Evolutionary conservation across 2,888 invertebrate genomes (phyloP), one percentile per base, ranked within the genome.

Genomic region (Scrobipalpa atriplicella): DNA sequence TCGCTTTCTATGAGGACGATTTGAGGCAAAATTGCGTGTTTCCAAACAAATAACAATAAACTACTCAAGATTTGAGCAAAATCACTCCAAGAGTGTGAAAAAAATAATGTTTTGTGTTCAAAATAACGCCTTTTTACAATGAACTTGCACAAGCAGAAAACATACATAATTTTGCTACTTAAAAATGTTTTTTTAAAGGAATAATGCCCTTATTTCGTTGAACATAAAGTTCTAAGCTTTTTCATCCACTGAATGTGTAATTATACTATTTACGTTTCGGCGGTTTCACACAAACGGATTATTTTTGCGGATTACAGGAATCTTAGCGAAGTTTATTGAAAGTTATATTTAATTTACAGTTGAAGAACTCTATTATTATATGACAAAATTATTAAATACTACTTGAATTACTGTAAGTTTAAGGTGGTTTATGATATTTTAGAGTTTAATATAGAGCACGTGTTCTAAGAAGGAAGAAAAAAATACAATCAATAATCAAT

Each of bases 61-160:
- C 66, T 71, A 72, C 78, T 75, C 71, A 76, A 68, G 66, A 73
- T 76, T 82, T 82, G 81, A 77, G 77, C 82, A 82, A 85, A 79
- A 70, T 83, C 79, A 71, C 68, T 47, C 71, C n/a, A 67, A 56
- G n/a, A 56, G 29, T 19, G 13, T n/a, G 13, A 19, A 70, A 77
- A 84, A 78, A 79, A 82, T 76, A 2, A 66, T 18, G 70, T 71
- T 75, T 76, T 78, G 78, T 78, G 79, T 77, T 72, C 79, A 78
- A 82, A 75, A 70, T 83, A 76, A 83, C 84, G 69, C 84, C 80
- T 76, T 61, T 58, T 52, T 21, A 63, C 66, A 66, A 56, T 43
- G 51, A 29, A n/a, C 5, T 56, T 56, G 29, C n/a, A 7, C 29
- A 56, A 56, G 2, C 10, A 5, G 2, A 56, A n/a, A 56, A 29